Evolutionary conservation across 2,888 invertebrate species (phyloP).

Genomic region (Rugalucina vietnamica): DNA sequence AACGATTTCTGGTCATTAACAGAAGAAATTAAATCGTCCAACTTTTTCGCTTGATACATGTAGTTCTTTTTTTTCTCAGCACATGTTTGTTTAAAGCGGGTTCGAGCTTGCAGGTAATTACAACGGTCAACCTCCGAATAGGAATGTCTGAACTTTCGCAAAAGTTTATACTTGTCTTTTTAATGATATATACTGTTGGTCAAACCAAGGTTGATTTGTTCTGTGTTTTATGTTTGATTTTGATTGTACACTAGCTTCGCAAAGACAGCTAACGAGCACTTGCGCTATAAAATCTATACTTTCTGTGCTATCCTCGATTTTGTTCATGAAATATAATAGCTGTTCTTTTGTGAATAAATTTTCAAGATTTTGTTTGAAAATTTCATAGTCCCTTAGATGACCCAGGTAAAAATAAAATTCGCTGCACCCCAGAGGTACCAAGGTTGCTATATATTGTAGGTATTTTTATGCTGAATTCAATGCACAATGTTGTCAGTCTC

Average conservation of each 20-base stretch:
- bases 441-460: no score
- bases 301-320: background rate
- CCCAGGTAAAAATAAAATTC: no score
- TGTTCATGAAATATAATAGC: background rate
- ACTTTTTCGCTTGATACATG: background rate
- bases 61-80: background rate
- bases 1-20: background rate
- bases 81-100: background rate
- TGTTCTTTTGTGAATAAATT: background rate
- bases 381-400: no score
- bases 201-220: background rate
- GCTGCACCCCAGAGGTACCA: no score
- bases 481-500: no score
- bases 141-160: background rate
- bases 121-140: background rate
- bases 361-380: background rate
- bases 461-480: no score
- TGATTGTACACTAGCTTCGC: background rate
- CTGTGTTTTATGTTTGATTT: background rate
- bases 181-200: background rate
- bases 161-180: background rate
- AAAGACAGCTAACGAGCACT: slow-evolving; percentile 4
- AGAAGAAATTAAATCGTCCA: background rate
- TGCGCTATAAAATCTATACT: background rate
- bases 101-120: background rate